A percentile compares a stretch with the other conserved stretches of the same genome.
Evolutionary conservation across 2,113 vertebrate genomes (phyloP).

Genomic region (Daubentonia madagascariensis): DNA sequence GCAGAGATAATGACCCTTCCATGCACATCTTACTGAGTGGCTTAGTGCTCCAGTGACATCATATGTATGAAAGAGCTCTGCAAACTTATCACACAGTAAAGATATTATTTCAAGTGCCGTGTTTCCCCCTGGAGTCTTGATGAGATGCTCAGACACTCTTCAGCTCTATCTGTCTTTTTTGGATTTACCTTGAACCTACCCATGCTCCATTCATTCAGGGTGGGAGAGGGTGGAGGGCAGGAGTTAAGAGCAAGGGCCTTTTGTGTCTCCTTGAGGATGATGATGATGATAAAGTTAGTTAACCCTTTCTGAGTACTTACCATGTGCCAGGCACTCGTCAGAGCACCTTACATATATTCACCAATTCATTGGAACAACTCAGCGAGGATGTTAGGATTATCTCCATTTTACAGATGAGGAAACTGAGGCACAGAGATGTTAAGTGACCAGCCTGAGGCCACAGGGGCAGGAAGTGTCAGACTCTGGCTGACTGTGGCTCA

Average conservation of each 20-base stretch:
- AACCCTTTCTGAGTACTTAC: not conserved
- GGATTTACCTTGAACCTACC: not conserved
- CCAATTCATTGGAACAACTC: not conserved
- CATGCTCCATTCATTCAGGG: not conserved
- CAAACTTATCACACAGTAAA: not conserved
- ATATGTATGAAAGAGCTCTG: not conserved
- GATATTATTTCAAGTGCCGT: not conserved
- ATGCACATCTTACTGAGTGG: not conserved
- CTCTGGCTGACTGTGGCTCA: not conserved
- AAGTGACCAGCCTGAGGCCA: not conserved
- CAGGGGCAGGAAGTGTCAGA: not conserved
- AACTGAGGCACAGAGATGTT: not conserved
- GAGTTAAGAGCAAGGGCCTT: not conserved
- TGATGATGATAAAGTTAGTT: not conserved
- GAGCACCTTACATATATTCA: rapidly evolving
- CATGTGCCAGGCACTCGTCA: rapidly evolving
- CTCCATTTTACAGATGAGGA: not conserved
- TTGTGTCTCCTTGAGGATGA: not conserved
- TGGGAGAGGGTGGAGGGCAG: not conserved
- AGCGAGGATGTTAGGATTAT: rapidly evolving
- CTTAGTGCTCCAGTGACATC: not conserved
- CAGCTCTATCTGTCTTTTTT: too few relatives aligned
- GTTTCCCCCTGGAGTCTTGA: not conserved
- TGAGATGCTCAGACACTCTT: not conserved
- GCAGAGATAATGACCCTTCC: not conserved